Evolutionary conservation across 2,113 vertebrate species (phyloP).

Genomic region (Conger conger): DNA sequence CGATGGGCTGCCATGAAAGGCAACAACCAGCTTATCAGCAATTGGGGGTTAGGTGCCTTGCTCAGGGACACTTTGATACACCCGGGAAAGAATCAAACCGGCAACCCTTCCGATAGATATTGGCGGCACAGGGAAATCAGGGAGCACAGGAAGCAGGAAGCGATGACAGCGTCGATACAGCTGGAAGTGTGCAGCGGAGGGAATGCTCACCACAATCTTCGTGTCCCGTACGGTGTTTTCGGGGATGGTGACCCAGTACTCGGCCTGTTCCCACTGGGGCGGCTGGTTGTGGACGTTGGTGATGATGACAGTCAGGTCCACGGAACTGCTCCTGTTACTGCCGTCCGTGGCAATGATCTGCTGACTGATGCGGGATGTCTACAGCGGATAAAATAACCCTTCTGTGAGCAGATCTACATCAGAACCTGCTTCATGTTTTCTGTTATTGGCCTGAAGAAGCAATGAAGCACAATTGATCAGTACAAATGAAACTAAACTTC

Average conservation of each 20-base stretch:
- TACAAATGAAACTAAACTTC: too few relatives aligned
- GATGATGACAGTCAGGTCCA: constrained; percentile 80
- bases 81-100: too few relatives aligned
- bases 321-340: constrained; percentile 78
- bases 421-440: background rate
- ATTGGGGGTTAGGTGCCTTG: too few relatives aligned
- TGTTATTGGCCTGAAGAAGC: background rate
- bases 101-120: too few relatives aligned
- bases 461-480: background rate
- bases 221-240: constrained; percentile 79
- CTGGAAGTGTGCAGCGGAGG: background rate
- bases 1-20: too few relatives aligned
- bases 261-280: constrained; percentile 75
- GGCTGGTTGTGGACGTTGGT: constrained; percentile 81
- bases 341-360: constrained; percentile 80
- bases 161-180: background rate
- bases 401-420: background rate
- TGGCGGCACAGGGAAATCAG: background rate
- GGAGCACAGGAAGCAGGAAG: background rate
- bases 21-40: too few relatives aligned
- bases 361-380: constrained; percentile 70
- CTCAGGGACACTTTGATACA: too few relatives aligned
- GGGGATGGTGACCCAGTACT: constrained; percentile 79
- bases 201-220: constrained; percentile 76
- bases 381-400: background rate